Conservation (phyloP, 2,888 invertebrate species). For the Podotricha telesiphe region DNA sequence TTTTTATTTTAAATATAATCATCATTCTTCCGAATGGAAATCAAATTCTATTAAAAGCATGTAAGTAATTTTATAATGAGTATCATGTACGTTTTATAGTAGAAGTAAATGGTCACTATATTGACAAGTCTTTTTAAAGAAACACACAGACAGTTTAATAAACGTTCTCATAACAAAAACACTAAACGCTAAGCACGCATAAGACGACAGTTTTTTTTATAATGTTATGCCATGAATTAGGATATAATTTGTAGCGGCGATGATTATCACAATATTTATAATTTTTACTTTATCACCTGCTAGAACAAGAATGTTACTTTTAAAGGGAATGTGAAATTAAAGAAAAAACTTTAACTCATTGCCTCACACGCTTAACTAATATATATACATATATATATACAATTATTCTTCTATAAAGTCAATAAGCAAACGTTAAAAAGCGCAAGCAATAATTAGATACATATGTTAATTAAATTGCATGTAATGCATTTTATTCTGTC, state of each 20-base stretch:
- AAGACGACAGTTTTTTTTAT: not conserved
- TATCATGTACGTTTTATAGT: too few relatives aligned
- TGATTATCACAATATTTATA: conserved; percentile 17
- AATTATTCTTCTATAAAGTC: conserved; percentile 26
- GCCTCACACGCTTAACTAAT: conserved; percentile 6
- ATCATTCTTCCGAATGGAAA: too few relatives aligned
- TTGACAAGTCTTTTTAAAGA: too few relatives aligned
- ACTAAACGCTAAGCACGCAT: too few relatives aligned
- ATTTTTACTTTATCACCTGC: conserved; percentile 5
- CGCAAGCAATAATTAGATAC: conserved; percentile 31
- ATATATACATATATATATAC: conserved; percentile 9
- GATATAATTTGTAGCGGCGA: not conserved
- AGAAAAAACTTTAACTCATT: not conserved
- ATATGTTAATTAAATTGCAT: conserved; percentile 32
- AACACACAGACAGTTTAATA: not conserved
- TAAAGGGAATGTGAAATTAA: not conserved
- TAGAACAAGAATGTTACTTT: not conserved
- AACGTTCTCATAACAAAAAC: not conserved
- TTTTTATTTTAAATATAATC: too few relatives aligned
- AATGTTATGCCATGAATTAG: not conserved
- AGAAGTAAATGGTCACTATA: not conserved
- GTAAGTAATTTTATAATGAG: too few relatives aligned
- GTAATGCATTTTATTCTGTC: conserved; percentile 34
- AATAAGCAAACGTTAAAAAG: conserved; percentile 24
- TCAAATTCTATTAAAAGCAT: too few relatives aligned